Percentiles rank a stretch among this genome's conserved stretches.
Conservation (phyloP, 2,888 invertebrate species). For the Blomia tropicalis region DNA sequence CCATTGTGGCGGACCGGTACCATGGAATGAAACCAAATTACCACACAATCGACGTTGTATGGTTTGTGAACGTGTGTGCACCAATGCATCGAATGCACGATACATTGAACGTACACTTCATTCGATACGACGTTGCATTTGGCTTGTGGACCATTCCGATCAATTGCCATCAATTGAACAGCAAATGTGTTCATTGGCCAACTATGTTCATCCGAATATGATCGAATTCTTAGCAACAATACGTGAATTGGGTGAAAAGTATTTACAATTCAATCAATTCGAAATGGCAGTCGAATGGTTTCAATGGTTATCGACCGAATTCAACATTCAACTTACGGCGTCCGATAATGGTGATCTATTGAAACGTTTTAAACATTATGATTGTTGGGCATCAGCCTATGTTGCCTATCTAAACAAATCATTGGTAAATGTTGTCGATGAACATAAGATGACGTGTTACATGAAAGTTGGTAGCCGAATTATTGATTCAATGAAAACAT, state of each 20-base stretch:
- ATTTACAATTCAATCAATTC: not conserved
- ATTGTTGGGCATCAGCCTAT: no score
- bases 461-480: no score
- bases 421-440: no score
- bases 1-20: slow-evolving; percentile 1
- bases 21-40: not conserved
- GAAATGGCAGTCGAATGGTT: not conserved
- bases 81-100: no score
- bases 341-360: no score
- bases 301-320: not conserved
- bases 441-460: no score
- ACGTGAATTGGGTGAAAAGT: not conserved
- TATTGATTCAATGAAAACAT: no score
- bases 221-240: not conserved
- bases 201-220: not conserved
- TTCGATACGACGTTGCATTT: not conserved
- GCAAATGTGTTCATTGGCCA: not conserved
- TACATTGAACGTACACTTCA: not conserved
- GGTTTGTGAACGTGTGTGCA: not conserved
- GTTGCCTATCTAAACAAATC: no score
- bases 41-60: not conserved
- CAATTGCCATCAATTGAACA: not conserved
- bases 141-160: not conserved
- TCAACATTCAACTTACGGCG: not conserved
- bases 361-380: no score